Percentiles rank a stretch among this genome's conserved stretches.
These are phyloP conservation scores for Xestoiulus laeticollis DNA, from an alignment of 2,888 invertebrate species.

Conservation along the genomic window DNA sequence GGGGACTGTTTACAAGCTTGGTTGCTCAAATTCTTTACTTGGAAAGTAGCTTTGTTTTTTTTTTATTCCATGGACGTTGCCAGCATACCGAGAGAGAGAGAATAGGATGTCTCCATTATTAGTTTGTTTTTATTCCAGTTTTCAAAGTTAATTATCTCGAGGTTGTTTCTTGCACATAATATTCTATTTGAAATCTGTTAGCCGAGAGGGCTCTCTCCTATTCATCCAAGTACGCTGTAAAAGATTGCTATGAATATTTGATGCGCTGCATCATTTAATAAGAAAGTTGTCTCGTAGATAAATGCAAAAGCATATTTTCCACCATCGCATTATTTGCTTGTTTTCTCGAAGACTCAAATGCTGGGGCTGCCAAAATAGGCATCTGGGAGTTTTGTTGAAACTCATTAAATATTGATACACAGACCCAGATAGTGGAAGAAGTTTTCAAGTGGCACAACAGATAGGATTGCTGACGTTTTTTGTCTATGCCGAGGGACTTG, in stretches of 20 bases:
- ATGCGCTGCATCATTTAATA: slow-evolving; percentile 4
- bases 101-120: not conserved
- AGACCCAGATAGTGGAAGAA: not conserved
- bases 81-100: not conserved
- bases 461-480: not conserved
- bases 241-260: slow-evolving; percentile 19
- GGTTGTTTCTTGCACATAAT: not conserved
- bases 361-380: slow-evolving; percentile 19
- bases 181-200: not conserved
- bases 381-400: slow-evolving; percentile 10
- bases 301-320: slow-evolving; percentile 15
- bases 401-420: not conserved
- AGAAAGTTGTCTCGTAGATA: slow-evolving; percentile 2
- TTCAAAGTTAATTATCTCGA: slow-evolving; percentile 19
- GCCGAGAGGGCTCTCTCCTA: not conserved
- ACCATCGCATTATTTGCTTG: slow-evolving; percentile 13
- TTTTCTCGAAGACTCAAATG: not conserved
- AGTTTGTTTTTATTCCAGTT: slow-evolving; percentile 4
- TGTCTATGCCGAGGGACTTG: not conserved
- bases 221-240: slow-evolving; percentile 4
- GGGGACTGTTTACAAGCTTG: not conserved
- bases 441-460: slow-evolving; percentile 16
- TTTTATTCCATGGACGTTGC: not conserved
- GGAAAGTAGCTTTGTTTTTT: not conserved
- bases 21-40: not conserved